Evolutionary conservation across 2,888 invertebrate genomes (phyloP).

Genomic region (Pomacea canaliculata): DNA sequence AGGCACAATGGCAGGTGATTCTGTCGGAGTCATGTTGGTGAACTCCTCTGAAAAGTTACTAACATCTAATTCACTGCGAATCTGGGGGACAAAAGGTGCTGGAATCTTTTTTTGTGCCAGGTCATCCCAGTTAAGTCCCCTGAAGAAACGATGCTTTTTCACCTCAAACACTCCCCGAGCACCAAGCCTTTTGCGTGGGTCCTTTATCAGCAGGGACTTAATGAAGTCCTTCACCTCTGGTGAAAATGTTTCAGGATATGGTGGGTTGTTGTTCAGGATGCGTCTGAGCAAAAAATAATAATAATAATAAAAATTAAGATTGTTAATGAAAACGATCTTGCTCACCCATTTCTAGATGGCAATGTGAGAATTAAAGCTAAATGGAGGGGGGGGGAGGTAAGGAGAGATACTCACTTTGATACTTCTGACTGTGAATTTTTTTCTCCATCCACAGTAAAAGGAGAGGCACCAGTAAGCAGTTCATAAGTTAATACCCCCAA

Average conservation of each 20-base stretch:
- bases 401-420: conserved; percentile 75
- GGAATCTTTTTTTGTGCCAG: conserved; percentile 82
- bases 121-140: conserved; percentile 85
- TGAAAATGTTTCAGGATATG: conserved; percentile 87
- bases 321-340: neutral
- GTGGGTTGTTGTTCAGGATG: conserved; percentile 89
- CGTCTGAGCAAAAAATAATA: conserved; percentile 72
- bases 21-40: conserved; percentile 90
- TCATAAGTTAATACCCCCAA: conserved; percentile 97
- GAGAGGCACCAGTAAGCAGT: conserved; percentile 94
- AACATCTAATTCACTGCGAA: conserved; percentile 88
- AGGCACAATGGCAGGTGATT: conserved; percentile 91
- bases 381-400: no score
- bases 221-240: conserved; percentile 84
- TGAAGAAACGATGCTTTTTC: conserved; percentile 91
- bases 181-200: conserved; percentile 87
- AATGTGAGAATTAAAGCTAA: no score
- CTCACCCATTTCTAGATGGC: no score
- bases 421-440: conserved; percentile 95
- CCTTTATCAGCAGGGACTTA: conserved; percentile 86
- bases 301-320: neutral
- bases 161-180: conserved; percentile 87
- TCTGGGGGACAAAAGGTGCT: conserved; percentile 92
- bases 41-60: conserved; percentile 98
- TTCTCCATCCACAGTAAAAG: conserved; percentile 95